Evolutionary conservation across 2,888 invertebrate species (phyloP).

Genomic region (Monopis laevigella): DNA sequence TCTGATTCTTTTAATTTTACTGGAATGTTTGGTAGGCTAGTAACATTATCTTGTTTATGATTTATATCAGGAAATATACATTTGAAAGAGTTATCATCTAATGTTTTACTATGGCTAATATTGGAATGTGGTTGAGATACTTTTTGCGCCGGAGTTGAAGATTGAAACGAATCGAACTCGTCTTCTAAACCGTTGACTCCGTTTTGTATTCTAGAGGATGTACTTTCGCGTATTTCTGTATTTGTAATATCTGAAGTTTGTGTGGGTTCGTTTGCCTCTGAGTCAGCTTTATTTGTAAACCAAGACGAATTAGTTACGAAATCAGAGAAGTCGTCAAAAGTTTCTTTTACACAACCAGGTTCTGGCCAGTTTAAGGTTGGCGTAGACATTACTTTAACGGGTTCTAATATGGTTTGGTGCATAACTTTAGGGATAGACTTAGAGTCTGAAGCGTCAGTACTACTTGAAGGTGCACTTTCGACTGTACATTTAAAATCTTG

Average conservation of each 20-base stretch:
- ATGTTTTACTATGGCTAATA: no score
- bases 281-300: conserved; percentile 22
- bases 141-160: conserved; percentile 24
- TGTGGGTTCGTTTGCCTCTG: no score
- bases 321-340: conserved; percentile 54
- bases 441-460: not conserved
- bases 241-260: not conserved
- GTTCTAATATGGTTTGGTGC: conserved; percentile 39
- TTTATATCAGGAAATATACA: no score
- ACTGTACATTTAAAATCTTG: conserved; percentile 44
- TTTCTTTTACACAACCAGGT: conserved; percentile 56
- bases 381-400: conserved; percentile 49
- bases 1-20: no score
- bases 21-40: no score
- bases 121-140: not conserved
- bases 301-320: conserved; percentile 39
- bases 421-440: no score
- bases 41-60: no score
- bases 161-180: conserved; percentile 58
- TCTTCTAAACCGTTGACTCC: conserved; percentile 31
- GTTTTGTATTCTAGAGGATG: not conserved
- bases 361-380: conserved; percentile 62
- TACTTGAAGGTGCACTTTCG: conserved; percentile 16
- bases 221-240: not conserved
- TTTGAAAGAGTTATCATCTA: no score